Conservation (phyloP, 2,797 vertebrate species). For the Siniperca undulata region DNA sequence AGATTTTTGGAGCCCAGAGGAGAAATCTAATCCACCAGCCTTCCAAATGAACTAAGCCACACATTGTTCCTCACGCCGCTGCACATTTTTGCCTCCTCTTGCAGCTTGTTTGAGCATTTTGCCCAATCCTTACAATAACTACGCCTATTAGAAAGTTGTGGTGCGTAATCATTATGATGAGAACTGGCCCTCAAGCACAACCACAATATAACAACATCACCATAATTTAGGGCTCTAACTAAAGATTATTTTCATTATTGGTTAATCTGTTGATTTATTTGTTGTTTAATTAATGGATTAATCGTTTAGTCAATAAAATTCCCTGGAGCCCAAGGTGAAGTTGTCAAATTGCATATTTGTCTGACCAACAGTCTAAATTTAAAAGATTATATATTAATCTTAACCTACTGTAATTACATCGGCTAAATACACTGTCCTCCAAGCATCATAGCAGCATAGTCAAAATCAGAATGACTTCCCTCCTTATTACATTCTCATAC, state of each 20-base stretch:
- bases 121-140: background rate
- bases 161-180: background rate
- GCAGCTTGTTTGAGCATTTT: background rate
- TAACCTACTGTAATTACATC: background rate
- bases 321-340: background rate
- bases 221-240: background rate
- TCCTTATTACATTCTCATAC: background rate
- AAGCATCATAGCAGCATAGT: too few species aligned
- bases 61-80: background rate
- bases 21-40: background rate
- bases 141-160: background rate
- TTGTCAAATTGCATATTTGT: background rate
- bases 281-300: background rate
- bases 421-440: background rate
- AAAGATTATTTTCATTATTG: background rate
- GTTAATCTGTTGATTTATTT: background rate
- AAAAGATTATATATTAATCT: too few species aligned
- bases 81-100: background rate
- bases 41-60: background rate
- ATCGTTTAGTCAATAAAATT: background rate
- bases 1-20: background rate
- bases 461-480: background rate
- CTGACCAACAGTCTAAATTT: too few species aligned
- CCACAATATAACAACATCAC: background rate
- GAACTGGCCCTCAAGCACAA: background rate